Conservation (phyloP, 2,888 invertebrate genomes). For the Chouioia cunea region DNA sequence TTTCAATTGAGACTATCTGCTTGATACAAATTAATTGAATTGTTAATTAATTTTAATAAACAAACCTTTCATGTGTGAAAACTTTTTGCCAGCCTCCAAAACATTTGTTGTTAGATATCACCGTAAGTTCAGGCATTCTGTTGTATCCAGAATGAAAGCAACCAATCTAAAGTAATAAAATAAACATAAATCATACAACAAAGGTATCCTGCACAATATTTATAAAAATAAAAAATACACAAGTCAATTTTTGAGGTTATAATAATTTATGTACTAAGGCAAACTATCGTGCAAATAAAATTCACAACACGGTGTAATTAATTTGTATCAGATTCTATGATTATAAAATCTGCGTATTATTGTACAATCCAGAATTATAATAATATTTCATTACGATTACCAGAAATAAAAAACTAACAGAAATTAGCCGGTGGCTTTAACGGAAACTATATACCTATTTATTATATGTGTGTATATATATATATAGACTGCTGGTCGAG, state of each 20-base stretch:
- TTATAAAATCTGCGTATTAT: no score
- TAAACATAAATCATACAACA: no score
- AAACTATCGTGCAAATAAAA: no score
- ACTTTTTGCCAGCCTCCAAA: constrained; percentile 91
- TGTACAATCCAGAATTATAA: no score
- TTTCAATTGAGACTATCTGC: neutral
- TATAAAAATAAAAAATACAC: neutral
- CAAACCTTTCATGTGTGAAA: constrained; percentile 82
- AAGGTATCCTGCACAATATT: neutral
- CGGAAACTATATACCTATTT: no score
- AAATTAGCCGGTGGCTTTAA: no score
- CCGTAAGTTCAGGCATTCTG: constrained; percentile 67
- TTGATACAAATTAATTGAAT: neutral
- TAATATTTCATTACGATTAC: no score
- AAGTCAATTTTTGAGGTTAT: constrained; percentile 18
- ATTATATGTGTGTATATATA: no score
- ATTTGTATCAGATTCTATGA: no score
- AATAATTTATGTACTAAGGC: neutral
- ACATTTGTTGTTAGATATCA: constrained; percentile 78
- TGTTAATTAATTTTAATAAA: neutral
- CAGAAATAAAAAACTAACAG: no score
- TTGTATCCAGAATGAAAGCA: neutral
- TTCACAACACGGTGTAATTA: no score
- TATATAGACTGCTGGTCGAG: no score
- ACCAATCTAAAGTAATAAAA: constrained; percentile 1